A percentile compares a stretch with the other conserved stretches of the same genome.
phyloP scores from a whole-genome alignment of 2,888 invertebrate species.

The Scelioninae gen. 1 region DNA sequence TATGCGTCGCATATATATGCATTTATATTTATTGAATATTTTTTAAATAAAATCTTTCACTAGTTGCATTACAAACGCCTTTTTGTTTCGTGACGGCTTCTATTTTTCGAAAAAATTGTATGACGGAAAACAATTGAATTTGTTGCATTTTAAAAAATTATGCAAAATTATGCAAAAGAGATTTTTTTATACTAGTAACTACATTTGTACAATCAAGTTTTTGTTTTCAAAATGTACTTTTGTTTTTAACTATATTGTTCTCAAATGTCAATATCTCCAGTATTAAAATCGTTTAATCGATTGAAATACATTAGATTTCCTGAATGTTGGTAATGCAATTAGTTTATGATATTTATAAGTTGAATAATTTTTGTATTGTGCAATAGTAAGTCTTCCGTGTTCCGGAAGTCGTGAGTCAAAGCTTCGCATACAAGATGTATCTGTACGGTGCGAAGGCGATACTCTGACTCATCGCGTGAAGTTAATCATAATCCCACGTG shows the following conservation, averaged over 20 bases:
- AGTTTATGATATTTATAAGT: constrained; percentile 51
- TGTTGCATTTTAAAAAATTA: no score
- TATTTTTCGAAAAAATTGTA: neutral
- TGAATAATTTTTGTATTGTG: constrained; percentile 58
- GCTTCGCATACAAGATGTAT: constrained; percentile 8
- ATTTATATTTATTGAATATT: constrained; percentile 26
- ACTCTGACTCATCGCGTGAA: constrained; percentile 51
- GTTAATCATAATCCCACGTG: constrained; percentile 62
- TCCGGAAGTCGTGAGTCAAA: constrained; percentile 69
- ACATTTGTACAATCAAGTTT: no score
- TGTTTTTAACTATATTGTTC: neutral
- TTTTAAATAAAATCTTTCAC: neutral
- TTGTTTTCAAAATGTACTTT: neutral
- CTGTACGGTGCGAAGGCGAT: constrained; percentile 61
- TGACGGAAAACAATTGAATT: neutral
- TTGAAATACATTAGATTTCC: constrained; percentile 32
- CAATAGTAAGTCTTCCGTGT: constrained; percentile 66
- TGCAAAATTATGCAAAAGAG: no score
- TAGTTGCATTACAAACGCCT: constrained; percentile 20
- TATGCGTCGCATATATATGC: constrained; percentile 36
- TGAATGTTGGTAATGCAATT: constrained; percentile 56
- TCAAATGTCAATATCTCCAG: neutral
- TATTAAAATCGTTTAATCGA: constrained; percentile 22
- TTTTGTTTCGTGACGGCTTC: constrained; percentile 2
- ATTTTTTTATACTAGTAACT: no score